A percentile compares a stretch with the other conserved stretches of the same genome.
These are phyloP conservation scores for Leptopilina syphax DNA, from an alignment of 2,888 invertebrate genomes.

Conservation along the genomic window DNA sequence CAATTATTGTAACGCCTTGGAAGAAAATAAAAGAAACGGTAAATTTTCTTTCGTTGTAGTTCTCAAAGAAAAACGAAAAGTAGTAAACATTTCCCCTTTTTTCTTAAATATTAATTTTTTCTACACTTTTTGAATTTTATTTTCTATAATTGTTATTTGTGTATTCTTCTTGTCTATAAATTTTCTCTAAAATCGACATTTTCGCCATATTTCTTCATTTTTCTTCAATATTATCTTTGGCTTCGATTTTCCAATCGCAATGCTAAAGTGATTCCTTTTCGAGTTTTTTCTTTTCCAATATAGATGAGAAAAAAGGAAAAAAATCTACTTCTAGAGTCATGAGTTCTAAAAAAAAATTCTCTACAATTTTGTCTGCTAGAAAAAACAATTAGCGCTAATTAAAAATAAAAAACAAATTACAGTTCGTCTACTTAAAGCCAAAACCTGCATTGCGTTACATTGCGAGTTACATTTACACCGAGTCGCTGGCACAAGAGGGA, in stretches of 20 bases:
- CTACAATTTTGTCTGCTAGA: constrained; percentile 42
- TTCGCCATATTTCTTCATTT: constrained; percentile 39
- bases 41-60: constrained; percentile 43
- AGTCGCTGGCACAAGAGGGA: constrained; percentile 20
- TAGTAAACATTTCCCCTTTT: constrained; percentile 19
- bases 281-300: constrained; percentile 1
- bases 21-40: no score
- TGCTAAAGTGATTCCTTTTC: constrained; percentile 18
- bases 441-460: constrained; percentile 55
- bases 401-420: constrained; percentile 52
- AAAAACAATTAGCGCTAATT: constrained; percentile 48
- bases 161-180: constrained; percentile 16
- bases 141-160: no score
- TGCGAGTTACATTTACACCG: constrained; percentile 17
- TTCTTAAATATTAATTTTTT: background rate
- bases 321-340: background rate
- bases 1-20: no score
- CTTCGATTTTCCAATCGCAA: constrained; percentile 28
- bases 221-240: constrained; percentile 42
- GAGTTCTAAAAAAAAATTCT: constrained; percentile 35
- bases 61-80: constrained; percentile 34
- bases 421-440: constrained; percentile 61
- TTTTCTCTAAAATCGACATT: constrained; percentile 42
- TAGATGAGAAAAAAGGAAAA: constrained; percentile 8
- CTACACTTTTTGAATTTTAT: no score